Base-by-base conservation (phyloP, 2,888 invertebrate species). In the Fragum sueziense region DNA sequence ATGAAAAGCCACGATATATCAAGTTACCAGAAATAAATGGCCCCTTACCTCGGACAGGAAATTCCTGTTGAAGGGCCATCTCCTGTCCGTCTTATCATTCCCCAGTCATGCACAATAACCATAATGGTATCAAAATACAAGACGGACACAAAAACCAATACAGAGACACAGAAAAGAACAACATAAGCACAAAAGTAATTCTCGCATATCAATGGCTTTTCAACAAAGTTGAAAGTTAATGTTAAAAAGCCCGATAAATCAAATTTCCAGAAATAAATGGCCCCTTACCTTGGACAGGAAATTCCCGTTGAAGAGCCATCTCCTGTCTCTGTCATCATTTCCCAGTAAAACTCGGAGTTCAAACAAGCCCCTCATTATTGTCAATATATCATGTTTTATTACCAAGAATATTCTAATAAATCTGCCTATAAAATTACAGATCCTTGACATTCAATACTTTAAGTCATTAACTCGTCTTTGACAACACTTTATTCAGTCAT, bases 401-500 rank as follows among this genome's bases (percentile, higher is more conserved):
- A 34, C 33, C 33, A 22, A 62, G 17, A 22, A 62, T 34, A 33
- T 62, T 62, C 62, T 62, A 33, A 62, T 62, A 62, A 62, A 62
- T 33, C 62, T 33, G 34, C 29, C 34, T 62, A 62, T 29, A 6
- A 62, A n/a, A 22, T 62, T 33, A 62, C 34, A n/a, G 22, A 57
- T n/a, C 14, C 2, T 17, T n/a, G 33, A 62, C 62, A 62, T 62
- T 29, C 3, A 29, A 62, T 31, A 62, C 3, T 17, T 33, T 34
- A 57, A 7, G 57, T 27, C 29, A 29, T 57, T 57, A 47, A 47
- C 47, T 47, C 47, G n/a, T n/a, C n/a, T n/a, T n/a, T n/a, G n/a
- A n/a, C n/a, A n/a, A n/a, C n/a, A n/a, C n/a, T 47, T 47, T 47
- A 14, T 47, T n/a, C 14, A 47, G 47, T 47, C 47, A 47, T 47